These are phyloP conservation scores for Trachops cirrhosus DNA, from an alignment of 2,797 vertebrate genomes.

Conservation along the genomic window DNA sequence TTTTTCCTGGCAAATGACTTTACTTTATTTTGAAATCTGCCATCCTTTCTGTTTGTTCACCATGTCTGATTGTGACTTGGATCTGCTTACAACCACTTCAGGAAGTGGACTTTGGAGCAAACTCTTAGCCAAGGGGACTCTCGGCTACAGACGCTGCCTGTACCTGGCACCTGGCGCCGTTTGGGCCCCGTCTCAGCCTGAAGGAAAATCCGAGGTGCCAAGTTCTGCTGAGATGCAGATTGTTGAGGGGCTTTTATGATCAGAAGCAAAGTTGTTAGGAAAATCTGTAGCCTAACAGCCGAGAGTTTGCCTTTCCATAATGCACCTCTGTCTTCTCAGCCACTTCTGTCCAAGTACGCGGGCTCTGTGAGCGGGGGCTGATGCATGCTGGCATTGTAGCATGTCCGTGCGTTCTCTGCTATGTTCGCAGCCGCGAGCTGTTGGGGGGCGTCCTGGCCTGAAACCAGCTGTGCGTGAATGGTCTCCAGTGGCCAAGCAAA, in stretches of 20 bases:
- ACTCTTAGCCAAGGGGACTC: background rate
- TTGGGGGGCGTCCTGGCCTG: background rate
- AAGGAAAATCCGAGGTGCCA: background rate
- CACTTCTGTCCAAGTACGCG: fast-evolving
- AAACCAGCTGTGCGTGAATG: background rate
- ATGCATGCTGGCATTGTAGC: fast-evolving
- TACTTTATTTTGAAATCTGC: background rate
- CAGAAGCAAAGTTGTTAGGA: background rate
- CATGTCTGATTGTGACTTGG: conserved; percentile 16
- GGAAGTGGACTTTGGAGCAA: background rate
- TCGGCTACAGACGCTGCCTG: too few species aligned
- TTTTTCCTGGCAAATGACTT: background rate
- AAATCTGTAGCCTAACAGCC: background rate
- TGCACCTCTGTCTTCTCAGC: background rate
- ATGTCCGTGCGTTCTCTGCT: fast-evolving
- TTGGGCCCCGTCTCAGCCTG: background rate
- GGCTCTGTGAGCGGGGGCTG: fast-evolving
- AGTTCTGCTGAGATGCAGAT: background rate
- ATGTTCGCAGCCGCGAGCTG: background rate
- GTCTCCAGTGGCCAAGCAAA: background rate
- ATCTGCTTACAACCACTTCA: background rate
- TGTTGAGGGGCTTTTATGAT: background rate
- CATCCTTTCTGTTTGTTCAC: background rate
- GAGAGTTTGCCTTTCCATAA: background rate
- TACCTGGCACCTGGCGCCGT: background rate